phyloP scores from a whole-genome alignment of 1,140 invertebrate species.

The Paramacrobiotus metropolitanus region DNA sequence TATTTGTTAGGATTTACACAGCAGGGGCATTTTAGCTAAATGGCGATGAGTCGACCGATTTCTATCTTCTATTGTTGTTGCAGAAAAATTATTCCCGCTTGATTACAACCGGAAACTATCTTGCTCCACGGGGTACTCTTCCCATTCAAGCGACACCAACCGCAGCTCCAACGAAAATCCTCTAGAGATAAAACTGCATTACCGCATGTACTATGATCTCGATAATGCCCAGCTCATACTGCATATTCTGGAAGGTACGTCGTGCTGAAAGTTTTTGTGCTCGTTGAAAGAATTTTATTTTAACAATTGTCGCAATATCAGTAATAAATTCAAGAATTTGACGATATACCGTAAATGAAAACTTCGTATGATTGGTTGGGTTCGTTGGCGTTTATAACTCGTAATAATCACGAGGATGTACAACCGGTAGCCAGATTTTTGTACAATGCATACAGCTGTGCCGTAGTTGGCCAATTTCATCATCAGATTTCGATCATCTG shows the following conservation, averaged over 20 bases:
- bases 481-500: too few species aligned
- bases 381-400: neutral
- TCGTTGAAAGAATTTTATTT: too few species aligned
- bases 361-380: neutral
- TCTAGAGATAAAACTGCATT: neutral
- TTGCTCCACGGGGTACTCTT: neutral
- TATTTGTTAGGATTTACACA: too few species aligned
- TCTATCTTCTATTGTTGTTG: neutral
- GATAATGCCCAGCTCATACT: neutral
- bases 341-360: neutral
- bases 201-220: neutral
- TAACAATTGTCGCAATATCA: too few species aligned
- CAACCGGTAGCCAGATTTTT: too few species aligned
- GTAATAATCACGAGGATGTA: neutral
- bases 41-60: too few species aligned
- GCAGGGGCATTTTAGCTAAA: too few species aligned
- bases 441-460: too few species aligned
- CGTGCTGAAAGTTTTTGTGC: too few species aligned
- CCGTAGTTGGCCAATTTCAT: too few species aligned
- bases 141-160: neutral
- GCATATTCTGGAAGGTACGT: neutral
- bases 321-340: neutral
- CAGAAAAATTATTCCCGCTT: neutral
- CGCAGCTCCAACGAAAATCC: neutral
- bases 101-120: neutral